Evolutionary conservation across 2,113 vertebrate species (phyloP).

Genomic region (Prietella phreatophila): DNA sequence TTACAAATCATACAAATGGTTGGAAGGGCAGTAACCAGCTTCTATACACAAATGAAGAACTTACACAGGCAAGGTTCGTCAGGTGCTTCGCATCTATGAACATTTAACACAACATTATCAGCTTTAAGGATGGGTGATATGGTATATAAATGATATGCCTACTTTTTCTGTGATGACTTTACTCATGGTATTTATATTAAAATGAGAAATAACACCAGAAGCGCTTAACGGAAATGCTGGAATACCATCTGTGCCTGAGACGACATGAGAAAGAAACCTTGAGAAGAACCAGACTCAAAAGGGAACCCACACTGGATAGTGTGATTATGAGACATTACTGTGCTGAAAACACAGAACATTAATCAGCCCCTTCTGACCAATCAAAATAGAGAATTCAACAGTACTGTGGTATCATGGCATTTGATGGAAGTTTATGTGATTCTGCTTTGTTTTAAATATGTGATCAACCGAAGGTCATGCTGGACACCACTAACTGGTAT

Average conservation of each 20-base stretch:
- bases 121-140: conserved; percentile 1
- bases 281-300: no score
- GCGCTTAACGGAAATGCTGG: background rate
- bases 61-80: background rate
- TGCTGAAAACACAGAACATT: no score
- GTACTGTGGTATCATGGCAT: no score
- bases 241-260: conserved; percentile 8
- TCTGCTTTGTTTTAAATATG: background rate
- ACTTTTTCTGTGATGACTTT: background rate
- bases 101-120: background rate
- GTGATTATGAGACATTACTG: no score
- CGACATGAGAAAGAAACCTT: no score
- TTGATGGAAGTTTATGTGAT: background rate
- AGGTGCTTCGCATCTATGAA: conserved; percentile 14
- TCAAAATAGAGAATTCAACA: no score
- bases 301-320: no score
- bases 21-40: background rate
- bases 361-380: no score
- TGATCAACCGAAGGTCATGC: background rate
- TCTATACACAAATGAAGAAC: background rate
- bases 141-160: background rate
- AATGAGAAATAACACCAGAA: background rate
- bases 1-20: background rate
- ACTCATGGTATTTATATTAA: background rate
- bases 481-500: background rate